A percentile compares a stretch with the other conserved stretches of the same genome.
Conservation (phyloP, 2,113 vertebrate genomes). For the Spizaetus ornatus region DNA sequence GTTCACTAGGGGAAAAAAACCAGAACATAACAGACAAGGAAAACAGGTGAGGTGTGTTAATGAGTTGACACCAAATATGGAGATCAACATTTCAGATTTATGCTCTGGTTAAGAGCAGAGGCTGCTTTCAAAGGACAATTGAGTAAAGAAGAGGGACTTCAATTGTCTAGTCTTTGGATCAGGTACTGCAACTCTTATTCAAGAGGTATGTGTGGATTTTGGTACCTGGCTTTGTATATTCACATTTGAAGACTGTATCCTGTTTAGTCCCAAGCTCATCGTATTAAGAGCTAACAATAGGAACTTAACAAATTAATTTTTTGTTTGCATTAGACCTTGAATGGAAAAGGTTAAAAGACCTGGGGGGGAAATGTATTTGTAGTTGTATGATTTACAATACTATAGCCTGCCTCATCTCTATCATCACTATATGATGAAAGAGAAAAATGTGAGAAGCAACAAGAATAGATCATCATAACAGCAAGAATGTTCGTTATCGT, state of each 20-base stretch:
- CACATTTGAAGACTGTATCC: neutral
- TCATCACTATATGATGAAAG: neutral
- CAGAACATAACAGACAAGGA: neutral
- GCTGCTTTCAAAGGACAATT: neutral
- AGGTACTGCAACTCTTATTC: neutral
- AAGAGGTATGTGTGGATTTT: neutral
- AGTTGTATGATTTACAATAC: neutral
- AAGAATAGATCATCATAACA: neutral
- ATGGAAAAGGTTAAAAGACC: neutral
- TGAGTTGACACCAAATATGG: neutral
- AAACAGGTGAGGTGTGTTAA: neutral
- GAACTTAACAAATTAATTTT: neutral
- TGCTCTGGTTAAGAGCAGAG: neutral
- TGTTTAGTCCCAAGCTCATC: neutral
- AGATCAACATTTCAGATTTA: neutral
- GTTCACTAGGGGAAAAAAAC: neutral
- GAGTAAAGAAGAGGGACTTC: neutral
- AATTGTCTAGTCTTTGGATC: neutral
- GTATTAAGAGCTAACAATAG: neutral
- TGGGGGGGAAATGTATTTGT: neutral
- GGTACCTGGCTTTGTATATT: neutral
- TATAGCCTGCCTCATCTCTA: neutral
- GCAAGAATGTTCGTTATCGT: neutral
- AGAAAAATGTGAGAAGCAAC: conserved; percentile 18
- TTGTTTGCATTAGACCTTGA: neutral